These are phyloP conservation scores for Hirudinaria manillensis DNA, from an alignment of 2,888 invertebrate genomes.

Conservation along the genomic window DNA sequence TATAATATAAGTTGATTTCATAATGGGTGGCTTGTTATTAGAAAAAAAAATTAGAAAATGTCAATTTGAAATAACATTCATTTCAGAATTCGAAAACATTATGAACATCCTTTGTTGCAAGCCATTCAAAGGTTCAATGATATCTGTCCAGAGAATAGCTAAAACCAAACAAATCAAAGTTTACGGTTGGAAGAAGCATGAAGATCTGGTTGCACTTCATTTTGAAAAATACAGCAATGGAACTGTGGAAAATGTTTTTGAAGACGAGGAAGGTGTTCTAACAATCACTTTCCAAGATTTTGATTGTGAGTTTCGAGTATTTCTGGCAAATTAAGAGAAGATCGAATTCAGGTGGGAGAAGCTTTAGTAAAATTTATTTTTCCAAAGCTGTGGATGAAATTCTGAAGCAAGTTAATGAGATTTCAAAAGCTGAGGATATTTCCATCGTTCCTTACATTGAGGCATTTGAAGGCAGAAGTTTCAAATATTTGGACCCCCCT, in stretches of 20 bases:
- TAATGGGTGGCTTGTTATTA: neutral
- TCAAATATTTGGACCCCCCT: neutral
- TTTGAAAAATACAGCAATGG: slow-evolving; percentile 23
- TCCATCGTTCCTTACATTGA: neutral
- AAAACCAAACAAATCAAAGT: slow-evolving; percentile 23
- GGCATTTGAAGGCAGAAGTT: neutral
- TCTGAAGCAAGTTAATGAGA: too few species aligned
- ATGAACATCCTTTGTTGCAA: slow-evolving; percentile 11
- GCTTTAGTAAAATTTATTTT: neutral
- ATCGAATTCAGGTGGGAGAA: neutral
- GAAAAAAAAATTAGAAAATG: neutral
- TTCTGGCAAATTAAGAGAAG: neutral
- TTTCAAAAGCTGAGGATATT: neutral
- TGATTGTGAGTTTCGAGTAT: neutral
- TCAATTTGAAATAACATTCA: neutral
- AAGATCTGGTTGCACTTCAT: slow-evolving; percentile 26
- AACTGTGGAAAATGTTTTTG: neutral
- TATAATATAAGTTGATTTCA: too few species aligned
- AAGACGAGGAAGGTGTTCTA: neutral
- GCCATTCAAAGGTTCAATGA: slow-evolving; percentile 29
- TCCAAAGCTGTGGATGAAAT: neutral
- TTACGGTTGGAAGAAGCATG: neutral
- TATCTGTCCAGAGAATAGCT: slow-evolving; percentile 25
- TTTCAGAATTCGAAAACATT: slow-evolving; percentile 25
- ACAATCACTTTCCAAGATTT: neutral